Conservation (phyloP, 2,797 vertebrate species). For the Petrocephalus schoutedeni region DNA sequence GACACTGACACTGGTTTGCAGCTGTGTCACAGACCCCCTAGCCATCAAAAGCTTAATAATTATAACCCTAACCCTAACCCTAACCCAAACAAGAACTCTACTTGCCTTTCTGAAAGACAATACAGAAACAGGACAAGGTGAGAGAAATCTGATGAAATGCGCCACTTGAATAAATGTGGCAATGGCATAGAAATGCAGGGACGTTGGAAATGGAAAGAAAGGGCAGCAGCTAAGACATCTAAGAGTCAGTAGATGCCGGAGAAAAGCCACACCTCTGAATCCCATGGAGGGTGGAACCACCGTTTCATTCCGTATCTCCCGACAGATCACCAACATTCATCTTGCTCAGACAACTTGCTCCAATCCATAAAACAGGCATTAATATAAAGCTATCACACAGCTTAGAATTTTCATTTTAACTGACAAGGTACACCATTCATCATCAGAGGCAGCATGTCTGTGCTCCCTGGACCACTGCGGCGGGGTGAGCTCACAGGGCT, state of each 20-base stretch:
- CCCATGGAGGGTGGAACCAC: constrained; percentile 31
- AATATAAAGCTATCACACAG: constrained; percentile 57
- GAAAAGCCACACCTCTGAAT: constrained; percentile 35
- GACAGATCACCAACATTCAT: constrained; percentile 50
- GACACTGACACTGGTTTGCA: background rate
- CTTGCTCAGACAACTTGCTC: constrained; percentile 57
- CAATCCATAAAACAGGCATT: constrained; percentile 61
- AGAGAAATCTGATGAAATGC: background rate
- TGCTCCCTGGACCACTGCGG: constrained; percentile 32
- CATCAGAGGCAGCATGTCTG: constrained; percentile 44
- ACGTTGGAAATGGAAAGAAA: background rate
- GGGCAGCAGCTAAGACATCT: background rate
- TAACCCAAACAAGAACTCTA: background rate
- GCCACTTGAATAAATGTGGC: constrained; percentile 1
- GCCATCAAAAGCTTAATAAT: background rate
- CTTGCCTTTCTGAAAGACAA: background rate
- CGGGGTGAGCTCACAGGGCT: constrained; percentile 21
- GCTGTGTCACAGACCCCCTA: background rate
- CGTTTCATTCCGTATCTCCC: constrained; percentile 47
- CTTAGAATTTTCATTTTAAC: constrained; percentile 61
- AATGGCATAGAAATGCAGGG: background rate
- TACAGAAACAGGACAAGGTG: background rate
- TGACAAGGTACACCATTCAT: constrained; percentile 56
- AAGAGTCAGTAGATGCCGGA: background rate
- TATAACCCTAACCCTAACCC: background rate